Evolutionary conservation across 2,797 vertebrate genomes (phyloP).

Genomic region (Monodelphis domestica): DNA sequence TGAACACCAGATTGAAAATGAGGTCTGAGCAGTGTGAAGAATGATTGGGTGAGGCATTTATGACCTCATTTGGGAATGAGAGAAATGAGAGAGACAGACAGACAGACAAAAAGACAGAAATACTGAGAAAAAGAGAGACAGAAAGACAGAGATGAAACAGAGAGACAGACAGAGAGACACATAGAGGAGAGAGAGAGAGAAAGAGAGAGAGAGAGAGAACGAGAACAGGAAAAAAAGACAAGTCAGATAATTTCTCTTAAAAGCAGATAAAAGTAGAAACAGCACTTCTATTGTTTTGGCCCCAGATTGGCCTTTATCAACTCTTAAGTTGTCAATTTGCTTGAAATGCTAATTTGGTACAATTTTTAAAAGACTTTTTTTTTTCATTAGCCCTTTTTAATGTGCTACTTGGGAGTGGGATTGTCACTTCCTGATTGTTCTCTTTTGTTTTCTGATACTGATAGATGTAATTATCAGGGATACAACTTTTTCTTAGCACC

Average conservation of each 20-base stretch:
- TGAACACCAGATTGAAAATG: background rate
- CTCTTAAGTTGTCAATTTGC: constrained; percentile 79
- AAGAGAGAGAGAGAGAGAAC: too few species aligned
- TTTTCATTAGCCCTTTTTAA: constrained; percentile 80
- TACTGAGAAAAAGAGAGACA: too few species aligned
- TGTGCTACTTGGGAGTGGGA: constrained; percentile 77
- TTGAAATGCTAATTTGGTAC: constrained; percentile 80
- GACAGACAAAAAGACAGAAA: too few species aligned
- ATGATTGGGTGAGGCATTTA: background rate
- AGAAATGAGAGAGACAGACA: too few species aligned
- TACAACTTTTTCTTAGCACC: constrained; percentile 80
- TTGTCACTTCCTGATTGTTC: constrained; percentile 80
- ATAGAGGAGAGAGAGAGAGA: too few species aligned
- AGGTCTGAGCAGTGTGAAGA: background rate
- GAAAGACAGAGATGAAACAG: too few species aligned
- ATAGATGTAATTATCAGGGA: constrained; percentile 81
- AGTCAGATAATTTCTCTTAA: constrained; percentile 68
- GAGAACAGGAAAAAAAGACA: constrained; percentile 65
- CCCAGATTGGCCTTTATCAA: constrained; percentile 76
- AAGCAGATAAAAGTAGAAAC: constrained; percentile 76
- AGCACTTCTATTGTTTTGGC: constrained; percentile 78
- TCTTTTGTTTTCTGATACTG: constrained; percentile 82
- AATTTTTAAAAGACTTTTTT: constrained; percentile 79
- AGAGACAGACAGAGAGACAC: too few species aligned
- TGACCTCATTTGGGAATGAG: background rate